A percentile compares a stretch with the other conserved stretches of the same genome.
Conservation (phyloP, 2,113 vertebrate genomes). For the Psammodynastes pulverulentus region DNA sequence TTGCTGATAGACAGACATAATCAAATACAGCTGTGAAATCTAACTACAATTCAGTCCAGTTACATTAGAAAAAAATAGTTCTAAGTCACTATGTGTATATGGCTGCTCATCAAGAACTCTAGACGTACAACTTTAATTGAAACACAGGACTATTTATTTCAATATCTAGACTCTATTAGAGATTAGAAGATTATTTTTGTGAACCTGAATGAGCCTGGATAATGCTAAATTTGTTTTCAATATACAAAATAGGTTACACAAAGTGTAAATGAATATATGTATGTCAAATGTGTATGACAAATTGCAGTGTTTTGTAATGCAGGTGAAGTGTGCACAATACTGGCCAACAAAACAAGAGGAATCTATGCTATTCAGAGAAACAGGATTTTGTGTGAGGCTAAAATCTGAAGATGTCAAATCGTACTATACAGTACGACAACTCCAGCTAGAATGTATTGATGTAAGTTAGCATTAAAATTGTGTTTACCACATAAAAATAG, state of each 20-base stretch:
- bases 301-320: conserved; percentile 17
- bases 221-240: neutral
- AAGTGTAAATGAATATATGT: neutral
- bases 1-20: neutral
- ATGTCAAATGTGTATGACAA: neutral
- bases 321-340: conserved; percentile 98
- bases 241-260: neutral
- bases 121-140: neutral
- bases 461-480: conserved; percentile 72
- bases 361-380: conserved; percentile 88
- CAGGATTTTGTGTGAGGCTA: conserved; percentile 85
- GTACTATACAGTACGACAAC: conserved; percentile 87
- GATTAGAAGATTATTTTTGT: neutral
- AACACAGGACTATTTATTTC: neutral
- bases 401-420: conserved; percentile 90
- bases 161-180: neutral
- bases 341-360: conserved; percentile 87
- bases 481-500: neutral
- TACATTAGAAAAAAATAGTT: neutral
- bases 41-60: neutral
- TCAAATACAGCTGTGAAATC: neutral
- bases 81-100: neutral
- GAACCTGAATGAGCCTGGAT: neutral
- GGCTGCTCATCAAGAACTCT: neutral
- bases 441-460: conserved; percentile 85